Evolutionary conservation across 2,888 invertebrate species (phyloP), one percentile per base, ranked within the genome.

Genomic region (Drosophila nr. perissopoda): DNA sequence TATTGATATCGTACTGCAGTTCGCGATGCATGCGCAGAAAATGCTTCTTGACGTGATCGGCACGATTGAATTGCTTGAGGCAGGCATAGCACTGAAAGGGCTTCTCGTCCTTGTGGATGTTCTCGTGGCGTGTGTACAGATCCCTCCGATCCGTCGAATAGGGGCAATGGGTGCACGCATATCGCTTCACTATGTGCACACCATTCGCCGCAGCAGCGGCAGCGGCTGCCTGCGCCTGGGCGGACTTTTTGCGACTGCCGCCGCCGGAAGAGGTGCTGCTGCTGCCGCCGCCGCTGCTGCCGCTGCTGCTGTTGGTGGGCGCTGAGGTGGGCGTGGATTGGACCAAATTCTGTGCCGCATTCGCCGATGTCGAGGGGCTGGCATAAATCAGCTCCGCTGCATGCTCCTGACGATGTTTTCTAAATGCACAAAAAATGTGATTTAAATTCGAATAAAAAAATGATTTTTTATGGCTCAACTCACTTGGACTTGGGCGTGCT

Each of bases 21-120:
- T 98, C 98, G 51, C 98, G 95, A 91, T 98, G 98, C 97, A 98
- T 98, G 80, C 98, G 94, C 80, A 97, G 94, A 90, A 98, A 98
- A 93, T 98, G 98, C 91, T 98, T 98, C 93, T 98, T 98, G 53
- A 98, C 98, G 92, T 98, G 98, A 93, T 98, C 98, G 45, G 98
- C 98, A 60, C 98, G 95, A 93, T 98, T 98, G 94, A 98, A 98
- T 92, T 98, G 97, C 93, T 98, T 98, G 92, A 96, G 96, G 92
- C 98, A 98, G 38, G 98, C 96, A 92, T 98, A 98, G 93, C 98
- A 98, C 92, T 98, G 97, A 92, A 98, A 98, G 8, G 98, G 98
- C 92, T 98, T 98, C 92, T 98, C 98, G 92, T 97, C 97, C 84
- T 97, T 95, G 92, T 98, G 98, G 78, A 98, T 98, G 92, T 98